Evolutionary conservation across 92 coral and sea anemone genomes (phyloP), one percentile per base, ranked within the genome.

Genomic region (Montipora capitata): DNA sequence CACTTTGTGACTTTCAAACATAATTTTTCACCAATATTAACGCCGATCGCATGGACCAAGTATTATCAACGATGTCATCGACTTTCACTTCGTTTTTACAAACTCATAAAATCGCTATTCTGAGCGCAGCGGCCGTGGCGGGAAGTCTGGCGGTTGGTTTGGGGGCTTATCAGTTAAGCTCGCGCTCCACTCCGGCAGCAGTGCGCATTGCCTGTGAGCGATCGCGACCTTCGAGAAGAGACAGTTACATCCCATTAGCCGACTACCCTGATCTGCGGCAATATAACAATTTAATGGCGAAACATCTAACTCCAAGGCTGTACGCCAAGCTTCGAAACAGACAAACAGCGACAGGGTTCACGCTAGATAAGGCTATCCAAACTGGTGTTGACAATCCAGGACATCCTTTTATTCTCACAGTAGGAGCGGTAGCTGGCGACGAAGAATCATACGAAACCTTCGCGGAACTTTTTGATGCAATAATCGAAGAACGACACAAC

Each of bases 351-450:
- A 91, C 88, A 15, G 99, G 99, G 6, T 96, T 85, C 67, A 93
- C 96, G 3, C 73, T 96, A 65, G 99, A 96, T 88, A 93, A 93
- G 15, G 99, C 99, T 8, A 95, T 96, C 42, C 96, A 93, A 72
- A 91, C 96, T 12, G 99, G 99, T 2, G 99, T 95, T 0, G 99
- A 96, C 77, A 96, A 96, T 40, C 99, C 99, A 6, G 99, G 99
- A 13, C 99, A 96, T 71, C 99, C 99, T 10, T 96, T 93, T 9
- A 96, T 96, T 57, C 83, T 88, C 20, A 96, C 99, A 20, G 99
- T 96, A 4, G 99, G 99, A 18, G 84, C 94, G 2, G 99, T 96
- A 2, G 99, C 99, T 4, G 99, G 99, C 1, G 99, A 96, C 51
- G 99, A 96, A 58, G 99, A 96, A 68, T 84, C 96, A 3, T 96